phyloP scores from a whole-genome alignment of 1,140 invertebrate species.

The Meloidogyne exigua region DNA sequence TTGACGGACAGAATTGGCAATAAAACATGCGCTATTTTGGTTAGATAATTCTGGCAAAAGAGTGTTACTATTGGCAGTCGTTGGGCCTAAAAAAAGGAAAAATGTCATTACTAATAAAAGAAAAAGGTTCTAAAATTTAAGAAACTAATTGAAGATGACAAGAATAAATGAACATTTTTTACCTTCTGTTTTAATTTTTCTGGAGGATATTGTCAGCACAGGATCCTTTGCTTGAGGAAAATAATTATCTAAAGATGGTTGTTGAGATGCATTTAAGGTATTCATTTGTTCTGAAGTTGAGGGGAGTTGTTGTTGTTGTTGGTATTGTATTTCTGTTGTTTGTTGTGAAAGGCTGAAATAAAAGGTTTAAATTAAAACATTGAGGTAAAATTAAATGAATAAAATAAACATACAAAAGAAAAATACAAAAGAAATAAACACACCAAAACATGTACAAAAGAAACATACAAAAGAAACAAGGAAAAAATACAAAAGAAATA shows the following conservation, averaged over 20 bases:
- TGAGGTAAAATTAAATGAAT: no score
- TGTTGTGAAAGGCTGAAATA: not conserved
- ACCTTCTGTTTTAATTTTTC: not conserved
- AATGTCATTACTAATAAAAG: not conserved
- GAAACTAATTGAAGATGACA: constrained; percentile 13
- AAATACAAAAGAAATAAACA: no score
- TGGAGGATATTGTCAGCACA: not conserved
- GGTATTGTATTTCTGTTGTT: not conserved
- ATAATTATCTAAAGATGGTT: not conserved
- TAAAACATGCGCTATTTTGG: not conserved
- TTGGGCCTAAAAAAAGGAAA: not conserved
- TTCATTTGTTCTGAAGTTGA: not conserved
- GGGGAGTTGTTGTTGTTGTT: not conserved
- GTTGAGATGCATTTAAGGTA: not conserved
- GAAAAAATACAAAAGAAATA: not conserved
- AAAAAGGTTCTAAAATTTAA: not conserved
- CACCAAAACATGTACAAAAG: no score
- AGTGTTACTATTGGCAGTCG: not conserved
- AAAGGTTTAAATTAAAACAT: no score
- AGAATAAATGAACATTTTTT: not conserved
- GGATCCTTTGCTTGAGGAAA: not conserved
- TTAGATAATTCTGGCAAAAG: not conserved
- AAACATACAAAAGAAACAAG: not conserved
- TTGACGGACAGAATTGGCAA: not conserved
- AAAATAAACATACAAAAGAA: not conserved